Base-by-base conservation (phyloP, 2,113 vertebrate genomes). In the Chelonoidis abingdonii region DNA sequence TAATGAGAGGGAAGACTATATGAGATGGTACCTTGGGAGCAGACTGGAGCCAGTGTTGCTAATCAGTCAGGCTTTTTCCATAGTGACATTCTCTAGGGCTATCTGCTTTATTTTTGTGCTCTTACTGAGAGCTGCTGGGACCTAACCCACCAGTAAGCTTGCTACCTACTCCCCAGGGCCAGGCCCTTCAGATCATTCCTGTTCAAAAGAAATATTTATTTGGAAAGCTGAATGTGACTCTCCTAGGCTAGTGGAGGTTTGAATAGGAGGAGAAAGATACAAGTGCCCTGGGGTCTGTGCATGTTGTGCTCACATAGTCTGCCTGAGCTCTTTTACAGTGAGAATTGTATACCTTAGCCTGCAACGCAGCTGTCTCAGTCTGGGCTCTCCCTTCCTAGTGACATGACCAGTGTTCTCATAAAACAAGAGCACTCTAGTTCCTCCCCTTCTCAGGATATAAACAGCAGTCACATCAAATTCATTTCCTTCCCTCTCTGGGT, bases 51-150 rank as follows among this genome's bases (percentile, higher is more conserved):
- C 75, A 44, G 38, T 10, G 96, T 87, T 92, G 44, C 86, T 95
- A 82, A 93, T 89, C 91, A 83, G 85, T 88, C 52, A 31, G 29
- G 54, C 84, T 93, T 87, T 22, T 94, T 95, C 90, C 89, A 19
- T 22, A 50, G 72, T 53, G 52, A 95, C 82, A 82, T 65, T 91
- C 93, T 84, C 38, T 85, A 44, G 90, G 88, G 87, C 17, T 81
- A 69, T 65, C 81, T 88, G 56, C 69, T 90, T 89, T 97, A 86
- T 95, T 95, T 97, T 94, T 97, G 95, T 92, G 80, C 80, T 69
- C 59, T 84, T 5, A 9, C 92, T 93, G 62, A 90, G 92, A 94
- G 80, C 91, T 93, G 85, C 87, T 88, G 95, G 94, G 90, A 89
- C 85, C 53, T 89, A 7, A 1, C 94, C 94, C 91, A 93, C 88